Evolutionary conservation across 2,797 vertebrate species (phyloP), one percentile per base, ranked within the genome.

Genomic region (Zonotrichia albicollis): DNA sequence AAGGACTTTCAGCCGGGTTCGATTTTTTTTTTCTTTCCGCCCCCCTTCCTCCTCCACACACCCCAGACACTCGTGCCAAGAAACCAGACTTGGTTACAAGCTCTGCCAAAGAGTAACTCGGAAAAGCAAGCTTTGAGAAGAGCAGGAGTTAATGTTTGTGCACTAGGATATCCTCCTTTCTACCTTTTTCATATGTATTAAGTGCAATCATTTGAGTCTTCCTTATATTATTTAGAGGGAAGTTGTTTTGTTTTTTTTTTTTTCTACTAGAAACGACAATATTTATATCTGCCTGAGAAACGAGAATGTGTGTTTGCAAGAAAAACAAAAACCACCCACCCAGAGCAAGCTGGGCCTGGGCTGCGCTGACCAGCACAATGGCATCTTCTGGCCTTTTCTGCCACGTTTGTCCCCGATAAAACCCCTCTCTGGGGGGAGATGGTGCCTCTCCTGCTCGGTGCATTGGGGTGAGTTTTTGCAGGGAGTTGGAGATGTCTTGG

Each of bases 201-300:
- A 98, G 98, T 98, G 98, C 98, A 99, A 99, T 98, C 98, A 97
- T 97, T 98, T 97, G 97, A 97, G 97, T 97, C 96, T 96, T 96
- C 96, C 94, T 97, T 96, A 94, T 97, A 96, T 96, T 91, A 96
- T 97, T 97, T 98, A 97, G 96, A 98, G 96, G 96, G 92, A 97
- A 96, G 93, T 79, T 92, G 55, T 43, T 55, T 27, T 50, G 14
- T 26, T 32, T 93, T 96, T 5, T 58, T 94, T 25, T 50, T 96
- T 97, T 97, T 95, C 89, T 97, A 92, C 96, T 97, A 98, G 97
- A 97, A 97, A 94, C 54, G 84, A 97, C 95, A 81, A 97, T 98
- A 98, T 98, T 98, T 98, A 98, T 98, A 98, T 97, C 97, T 98
- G 97, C 95, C 98, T 96, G 94, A 96, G 96, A 97, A 95, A 97